These are phyloP conservation scores for Sinotaia quadrata DNA, from an alignment of 2,888 invertebrate genomes.

Conservation along the genomic window DNA sequence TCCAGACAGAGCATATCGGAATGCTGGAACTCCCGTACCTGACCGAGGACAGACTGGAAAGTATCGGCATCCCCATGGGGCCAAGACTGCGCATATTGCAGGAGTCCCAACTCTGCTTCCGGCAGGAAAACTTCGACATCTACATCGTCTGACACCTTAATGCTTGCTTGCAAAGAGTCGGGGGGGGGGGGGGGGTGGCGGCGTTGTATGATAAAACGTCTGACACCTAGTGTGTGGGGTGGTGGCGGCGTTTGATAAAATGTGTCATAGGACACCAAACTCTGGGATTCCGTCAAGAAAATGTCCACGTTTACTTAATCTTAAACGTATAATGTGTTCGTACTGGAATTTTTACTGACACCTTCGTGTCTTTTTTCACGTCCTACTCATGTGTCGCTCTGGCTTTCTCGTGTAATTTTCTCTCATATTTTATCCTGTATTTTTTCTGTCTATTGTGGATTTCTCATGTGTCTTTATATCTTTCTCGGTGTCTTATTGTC, in stretches of 20 bases:
- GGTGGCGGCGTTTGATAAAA: not conserved
- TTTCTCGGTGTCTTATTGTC: too few relatives aligned
- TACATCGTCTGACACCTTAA: constrained; percentile 55
- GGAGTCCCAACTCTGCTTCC: constrained; percentile 75
- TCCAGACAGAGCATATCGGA: constrained; percentile 86
- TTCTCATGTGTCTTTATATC: too few relatives aligned
- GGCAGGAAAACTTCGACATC: constrained; percentile 66
- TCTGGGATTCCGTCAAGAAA: too few relatives aligned
- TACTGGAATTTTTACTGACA: too few relatives aligned
- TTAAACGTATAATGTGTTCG: too few relatives aligned
- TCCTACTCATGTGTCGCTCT: too few relatives aligned
- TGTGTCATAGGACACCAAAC: too few relatives aligned
- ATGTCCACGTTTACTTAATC: too few relatives aligned
- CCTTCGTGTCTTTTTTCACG: too few relatives aligned
- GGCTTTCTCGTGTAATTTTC: too few relatives aligned
- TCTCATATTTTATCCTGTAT: too few relatives aligned
- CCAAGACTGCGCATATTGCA: constrained; percentile 89
- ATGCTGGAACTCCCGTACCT: constrained; percentile 92
- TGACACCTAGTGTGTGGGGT: not conserved
- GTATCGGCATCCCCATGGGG: constrained; percentile 91
- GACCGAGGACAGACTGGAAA: constrained; percentile 88
- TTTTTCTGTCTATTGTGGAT: too few relatives aligned
- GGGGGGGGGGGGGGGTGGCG: not conserved
- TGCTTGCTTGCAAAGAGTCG: not conserved
- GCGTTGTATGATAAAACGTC: not conserved